These are phyloP conservation scores for Cynodonichthys magdalenae DNA, from an alignment of 2,797 vertebrate species.

Conservation along the genomic window DNA sequence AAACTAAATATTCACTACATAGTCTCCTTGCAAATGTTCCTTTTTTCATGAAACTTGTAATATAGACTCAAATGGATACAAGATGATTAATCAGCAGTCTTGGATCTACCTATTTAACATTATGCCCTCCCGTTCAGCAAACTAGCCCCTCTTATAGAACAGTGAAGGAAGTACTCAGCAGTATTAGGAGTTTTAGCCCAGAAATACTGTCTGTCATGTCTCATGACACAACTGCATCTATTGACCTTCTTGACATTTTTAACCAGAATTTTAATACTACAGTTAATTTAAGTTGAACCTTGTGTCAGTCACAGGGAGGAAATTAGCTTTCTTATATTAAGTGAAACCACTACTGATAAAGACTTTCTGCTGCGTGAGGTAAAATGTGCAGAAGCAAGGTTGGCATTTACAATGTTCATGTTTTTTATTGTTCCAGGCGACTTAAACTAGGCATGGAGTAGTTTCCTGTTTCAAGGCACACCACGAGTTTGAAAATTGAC, in stretches of 20 bases:
- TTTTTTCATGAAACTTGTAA: slow-evolving; percentile 1
- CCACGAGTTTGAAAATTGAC: too few relatives aligned
- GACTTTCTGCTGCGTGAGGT: slow-evolving; percentile 16
- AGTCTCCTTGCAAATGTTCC: slow-evolving; percentile 6
- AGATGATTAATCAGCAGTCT: background rate
- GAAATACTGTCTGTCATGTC: slow-evolving; percentile 6
- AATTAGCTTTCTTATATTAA: slow-evolving; percentile 48
- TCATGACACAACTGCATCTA: slow-evolving; percentile 3
- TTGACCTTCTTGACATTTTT: slow-evolving; percentile 17
- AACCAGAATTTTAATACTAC: slow-evolving; percentile 13
- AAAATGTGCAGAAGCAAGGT: slow-evolving; percentile 29
- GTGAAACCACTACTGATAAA: slow-evolving; percentile 50
- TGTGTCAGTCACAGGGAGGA: slow-evolving; percentile 39
- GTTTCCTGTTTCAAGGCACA: too few relatives aligned
- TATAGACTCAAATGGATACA: background rate
- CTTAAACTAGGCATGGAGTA: background rate
- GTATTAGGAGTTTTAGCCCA: slow-evolving; percentile 1
- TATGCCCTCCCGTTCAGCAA: background rate
- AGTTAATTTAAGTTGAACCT: slow-evolving; percentile 26
- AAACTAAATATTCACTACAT: slow-evolving; percentile 10
- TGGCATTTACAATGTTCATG: slow-evolving; percentile 34
- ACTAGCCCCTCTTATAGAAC: background rate
- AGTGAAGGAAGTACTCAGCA: background rate
- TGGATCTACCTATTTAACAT: background rate
- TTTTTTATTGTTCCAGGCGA: slow-evolving; percentile 52